A percentile compares a stretch with the other conserved stretches of the same genome.
phyloP scores from a whole-genome alignment of 2,888 invertebrate genomes.

The Petrolisthes cinctipes region DNA sequence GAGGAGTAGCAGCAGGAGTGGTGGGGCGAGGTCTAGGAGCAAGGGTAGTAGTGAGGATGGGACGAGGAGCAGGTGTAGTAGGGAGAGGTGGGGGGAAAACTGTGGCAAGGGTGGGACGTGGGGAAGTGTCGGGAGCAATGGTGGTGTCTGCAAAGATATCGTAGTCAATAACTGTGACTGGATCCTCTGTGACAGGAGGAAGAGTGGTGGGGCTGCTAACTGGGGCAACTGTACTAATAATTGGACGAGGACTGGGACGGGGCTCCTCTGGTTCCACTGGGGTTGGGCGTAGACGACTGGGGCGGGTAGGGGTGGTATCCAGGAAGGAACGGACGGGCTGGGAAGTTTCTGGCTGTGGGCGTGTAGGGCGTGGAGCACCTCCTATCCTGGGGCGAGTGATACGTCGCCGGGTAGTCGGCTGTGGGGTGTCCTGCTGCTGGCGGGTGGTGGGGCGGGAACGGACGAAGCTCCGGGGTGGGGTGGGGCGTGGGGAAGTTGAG shows the following conservation, averaged over 20 bases:
- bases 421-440: neutral
- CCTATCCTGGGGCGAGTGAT: slow-evolving; percentile 16
- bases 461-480: slow-evolving; percentile 19
- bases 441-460: slow-evolving; percentile 25
- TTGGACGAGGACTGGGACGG: neutral
- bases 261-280: neutral
- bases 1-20: slow-evolving; percentile 30
- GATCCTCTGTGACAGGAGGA: slow-evolving; percentile 6
- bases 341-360: neutral
- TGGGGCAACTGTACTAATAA: slow-evolving; percentile 19
- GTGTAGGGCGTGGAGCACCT: neutral
- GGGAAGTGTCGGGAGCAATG: slow-evolving; percentile 26
- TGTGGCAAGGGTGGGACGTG: slow-evolving; percentile 40
- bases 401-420: slow-evolving; percentile 28
- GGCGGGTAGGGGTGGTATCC: neutral
- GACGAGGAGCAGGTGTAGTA: slow-evolving; percentile 44
- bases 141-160: slow-evolving; percentile 27
- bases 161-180: neutral
- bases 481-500: neutral
- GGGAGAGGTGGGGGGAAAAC: slow-evolving; percentile 3
- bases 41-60: slow-evolving; percentile 19
- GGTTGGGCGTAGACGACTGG: neutral
- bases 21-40: slow-evolving; percentile 23
- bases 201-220: slow-evolving; percentile 4
- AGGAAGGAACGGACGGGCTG: slow-evolving; percentile 14